These are phyloP conservation scores for Platynereis dumerilii DNA, from an alignment of 2,888 invertebrate species.

Conservation along the genomic window DNA sequence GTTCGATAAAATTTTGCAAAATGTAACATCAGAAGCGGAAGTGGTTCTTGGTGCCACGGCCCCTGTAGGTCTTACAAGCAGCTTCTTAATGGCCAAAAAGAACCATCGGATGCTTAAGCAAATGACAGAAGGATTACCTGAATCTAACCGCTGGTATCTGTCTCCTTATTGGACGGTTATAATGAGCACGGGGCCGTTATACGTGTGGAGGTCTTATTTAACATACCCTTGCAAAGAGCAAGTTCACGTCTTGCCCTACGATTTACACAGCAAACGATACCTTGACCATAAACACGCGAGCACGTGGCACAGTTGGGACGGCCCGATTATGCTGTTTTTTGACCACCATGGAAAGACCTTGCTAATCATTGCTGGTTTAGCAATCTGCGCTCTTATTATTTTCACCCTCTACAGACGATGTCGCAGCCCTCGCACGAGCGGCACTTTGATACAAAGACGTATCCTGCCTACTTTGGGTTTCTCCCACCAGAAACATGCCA, in stretches of 20 bases:
- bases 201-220: constrained; percentile 17
- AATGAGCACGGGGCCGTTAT: constrained; percentile 34
- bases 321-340: constrained; percentile 28
- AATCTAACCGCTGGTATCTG: constrained; percentile 15
- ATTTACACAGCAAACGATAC: constrained; percentile 8
- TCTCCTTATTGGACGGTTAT: constrained; percentile 34
- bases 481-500: no score
- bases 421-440: no score
- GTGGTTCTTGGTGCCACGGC: constrained; percentile 28
- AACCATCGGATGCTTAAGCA: constrained; percentile 19
- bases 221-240: constrained; percentile 10
- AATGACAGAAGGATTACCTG: constrained; percentile 7
- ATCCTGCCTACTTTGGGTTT: no score
- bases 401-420: no score
- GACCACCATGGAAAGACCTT: constrained; percentile 8
- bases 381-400: no score
- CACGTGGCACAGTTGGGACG: constrained; percentile 32
- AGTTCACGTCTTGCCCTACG: constrained; percentile 1
- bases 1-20: background rate
- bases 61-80: constrained; percentile 31
- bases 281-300: constrained; percentile 22
- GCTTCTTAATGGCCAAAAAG: constrained; percentile 27
- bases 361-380: background rate
- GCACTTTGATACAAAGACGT: no score
- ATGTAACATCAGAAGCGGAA: background rate